A percentile compares a stretch with the other conserved stretches of the same genome.
Conservation (phyloP, 2,113 vertebrate genomes). For the Synchiropus splendidus region DNA sequence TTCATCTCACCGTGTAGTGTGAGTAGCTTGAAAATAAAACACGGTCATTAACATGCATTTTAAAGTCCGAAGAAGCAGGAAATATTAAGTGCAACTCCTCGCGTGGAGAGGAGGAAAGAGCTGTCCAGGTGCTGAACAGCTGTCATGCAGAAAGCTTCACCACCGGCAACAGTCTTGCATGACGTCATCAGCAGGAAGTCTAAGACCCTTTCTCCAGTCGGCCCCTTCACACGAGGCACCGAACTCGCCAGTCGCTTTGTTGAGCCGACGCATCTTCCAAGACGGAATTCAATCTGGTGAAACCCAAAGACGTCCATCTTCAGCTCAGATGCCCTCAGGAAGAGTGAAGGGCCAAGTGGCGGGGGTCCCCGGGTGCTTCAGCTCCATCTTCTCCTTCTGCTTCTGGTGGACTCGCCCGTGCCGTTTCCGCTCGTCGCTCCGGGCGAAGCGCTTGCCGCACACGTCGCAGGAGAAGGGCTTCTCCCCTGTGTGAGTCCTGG, state of each 20-base stretch:
- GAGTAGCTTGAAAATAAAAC: conserved; percentile 46
- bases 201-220: too few relatives aligned
- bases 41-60: conserved; percentile 71
- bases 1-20: conserved; percentile 49
- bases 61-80: conserved; percentile 63
- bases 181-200: too few relatives aligned
- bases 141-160: conserved; percentile 39
- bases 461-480: conserved; percentile 96
- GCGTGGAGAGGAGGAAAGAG: conserved; percentile 50
- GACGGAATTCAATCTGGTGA: conserved; percentile 52
- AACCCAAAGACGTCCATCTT: conserved; percentile 8
- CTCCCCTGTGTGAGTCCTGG: conserved; percentile 94
- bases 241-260: too few relatives aligned
- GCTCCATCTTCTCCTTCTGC: conserved; percentile 90
- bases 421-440: conserved; percentile 88
- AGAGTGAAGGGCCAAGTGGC: conserved; percentile 65
- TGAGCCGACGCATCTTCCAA: conserved; percentile 63
- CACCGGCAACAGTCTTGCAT: too few relatives aligned
- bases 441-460: conserved; percentile 89
- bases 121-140: conserved; percentile 71
- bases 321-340: conserved; percentile 67
- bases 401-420: conserved; percentile 93
- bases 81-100: conserved; percentile 66
- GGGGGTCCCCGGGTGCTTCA: conserved; percentile 76
- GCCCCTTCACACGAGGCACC: too few relatives aligned